A percentile compares a stretch with the other conserved stretches of the same genome.
Evolutionary conservation across 2,113 vertebrate species (phyloP).

Genomic region (Natator depressus): DNA sequence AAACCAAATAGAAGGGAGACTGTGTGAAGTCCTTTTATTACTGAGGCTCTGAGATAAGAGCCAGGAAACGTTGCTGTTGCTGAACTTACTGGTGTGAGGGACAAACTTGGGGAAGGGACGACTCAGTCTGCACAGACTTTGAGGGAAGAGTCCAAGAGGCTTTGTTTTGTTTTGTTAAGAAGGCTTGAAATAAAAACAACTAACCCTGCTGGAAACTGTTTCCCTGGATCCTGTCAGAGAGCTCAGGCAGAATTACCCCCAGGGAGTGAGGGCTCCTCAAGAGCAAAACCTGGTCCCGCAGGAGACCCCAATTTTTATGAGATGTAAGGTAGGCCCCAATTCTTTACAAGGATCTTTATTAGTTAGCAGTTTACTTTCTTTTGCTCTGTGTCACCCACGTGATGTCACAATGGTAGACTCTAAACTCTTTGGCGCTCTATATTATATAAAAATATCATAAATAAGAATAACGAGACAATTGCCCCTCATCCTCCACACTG

Average conservation of each 20-base stretch:
- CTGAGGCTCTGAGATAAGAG: neutral
- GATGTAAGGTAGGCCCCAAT: neutral
- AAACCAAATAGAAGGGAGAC: neutral
- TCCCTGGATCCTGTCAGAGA: neutral
- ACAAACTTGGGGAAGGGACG: neutral
- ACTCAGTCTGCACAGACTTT: neutral
- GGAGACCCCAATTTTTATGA: neutral
- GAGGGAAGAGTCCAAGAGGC: neutral
- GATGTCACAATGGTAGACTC: neutral
- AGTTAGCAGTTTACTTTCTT: slow-evolving; percentile 24
- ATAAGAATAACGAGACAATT: slow-evolving; percentile 36
- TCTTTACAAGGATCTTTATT: neutral
- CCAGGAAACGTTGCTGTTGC: no score
- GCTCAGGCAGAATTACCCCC: neutral
- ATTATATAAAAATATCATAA: slow-evolving; percentile 4
- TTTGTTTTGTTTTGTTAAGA: neutral
- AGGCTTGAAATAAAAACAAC: neutral
- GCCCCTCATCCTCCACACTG: neutral
- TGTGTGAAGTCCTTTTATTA: neutral
- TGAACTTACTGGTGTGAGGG: neutral
- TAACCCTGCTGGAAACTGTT: neutral
- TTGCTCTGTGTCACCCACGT: neutral
- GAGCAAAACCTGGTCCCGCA: neutral
- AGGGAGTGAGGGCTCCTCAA: neutral
- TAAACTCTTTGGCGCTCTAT: neutral